phyloP scores from a whole-genome alignment of 2,113 vertebrate species.

The Malurus melanocephalus region DNA sequence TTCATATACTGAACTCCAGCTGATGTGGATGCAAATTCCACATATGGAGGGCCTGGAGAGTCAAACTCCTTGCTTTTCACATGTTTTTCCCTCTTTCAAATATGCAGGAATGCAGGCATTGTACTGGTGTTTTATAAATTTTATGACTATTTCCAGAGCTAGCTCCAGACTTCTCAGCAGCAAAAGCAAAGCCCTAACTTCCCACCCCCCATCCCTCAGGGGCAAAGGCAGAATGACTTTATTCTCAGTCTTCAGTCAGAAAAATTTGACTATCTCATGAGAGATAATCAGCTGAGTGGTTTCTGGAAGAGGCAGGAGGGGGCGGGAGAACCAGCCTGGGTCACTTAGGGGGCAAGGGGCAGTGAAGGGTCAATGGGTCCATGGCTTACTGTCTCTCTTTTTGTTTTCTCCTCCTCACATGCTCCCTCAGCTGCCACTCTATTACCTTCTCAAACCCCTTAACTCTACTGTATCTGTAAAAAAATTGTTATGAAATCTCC shows the following conservation, averaged over 20 bases:
- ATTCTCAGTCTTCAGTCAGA: background rate
- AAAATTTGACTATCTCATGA: background rate
- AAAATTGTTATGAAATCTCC: background rate
- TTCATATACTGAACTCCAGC: constrained; percentile 12
- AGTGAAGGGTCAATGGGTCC: background rate
- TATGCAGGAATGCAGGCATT: constrained; percentile 25
- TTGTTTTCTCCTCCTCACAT: background rate
- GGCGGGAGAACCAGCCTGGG: background rate
- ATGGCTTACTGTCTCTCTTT: background rate
- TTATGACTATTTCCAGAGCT: background rate
- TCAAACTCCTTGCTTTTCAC: background rate
- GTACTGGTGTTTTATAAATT: constrained; percentile 18
- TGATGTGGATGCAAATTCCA: constrained; percentile 23
- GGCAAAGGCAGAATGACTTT: background rate
- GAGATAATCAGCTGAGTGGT: background rate
- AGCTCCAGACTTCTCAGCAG: background rate
- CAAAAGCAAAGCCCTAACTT: background rate
- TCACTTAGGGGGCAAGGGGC: background rate
- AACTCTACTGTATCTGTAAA: background rate
- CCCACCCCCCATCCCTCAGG: background rate
- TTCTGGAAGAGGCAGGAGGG: background rate
- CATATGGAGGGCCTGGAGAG: background rate
- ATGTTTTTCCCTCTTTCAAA: constrained; percentile 14
- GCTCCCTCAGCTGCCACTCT: background rate
- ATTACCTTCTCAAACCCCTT: background rate